Evolutionary conservation across 2,113 vertebrate genomes (phyloP).

Genomic region (Cygnus atratus): DNA sequence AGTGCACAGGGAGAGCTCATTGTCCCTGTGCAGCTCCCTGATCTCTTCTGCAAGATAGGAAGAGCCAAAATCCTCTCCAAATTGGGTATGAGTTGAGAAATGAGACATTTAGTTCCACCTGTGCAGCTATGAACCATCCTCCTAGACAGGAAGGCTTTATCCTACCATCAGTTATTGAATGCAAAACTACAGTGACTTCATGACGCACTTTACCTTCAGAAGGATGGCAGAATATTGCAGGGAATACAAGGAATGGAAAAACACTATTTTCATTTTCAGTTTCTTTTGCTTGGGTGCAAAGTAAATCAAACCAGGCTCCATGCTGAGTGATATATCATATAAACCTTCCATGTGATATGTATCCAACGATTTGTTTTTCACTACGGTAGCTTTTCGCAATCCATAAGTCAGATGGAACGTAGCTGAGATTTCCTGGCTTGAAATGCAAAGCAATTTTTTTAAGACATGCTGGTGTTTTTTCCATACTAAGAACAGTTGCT

Average conservation of each 20-base stretch:
- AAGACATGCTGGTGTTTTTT: conserved; percentile 5
- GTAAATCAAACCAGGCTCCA: conserved; percentile 62
- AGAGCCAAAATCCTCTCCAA: not conserved
- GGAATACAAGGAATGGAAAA: conserved; percentile 25
- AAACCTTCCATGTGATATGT: conserved; percentile 45
- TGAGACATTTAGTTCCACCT: not conserved
- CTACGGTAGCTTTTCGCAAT: conserved; percentile 65
- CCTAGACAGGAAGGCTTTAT: not conserved
- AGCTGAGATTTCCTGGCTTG: conserved; percentile 44
- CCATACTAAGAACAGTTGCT: not conserved
- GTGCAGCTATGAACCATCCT: not conserved
- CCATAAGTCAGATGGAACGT: conserved; percentile 42
- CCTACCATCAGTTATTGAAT: conserved; percentile 20
- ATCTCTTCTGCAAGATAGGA: not conserved
- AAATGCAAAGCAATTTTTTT: conserved; percentile 52
- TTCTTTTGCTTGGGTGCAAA: conserved; percentile 41
- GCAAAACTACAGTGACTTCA: not conserved
- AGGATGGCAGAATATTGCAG: conserved; percentile 6
- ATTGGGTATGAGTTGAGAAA: not conserved
- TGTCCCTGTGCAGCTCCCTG: not conserved
- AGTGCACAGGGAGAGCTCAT: not conserved
- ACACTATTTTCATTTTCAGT: conserved; percentile 38
- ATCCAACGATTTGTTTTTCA: conserved; percentile 59
- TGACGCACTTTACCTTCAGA: not conserved
- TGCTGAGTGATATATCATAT: conserved; percentile 58